A percentile compares a stretch with the other conserved stretches of the same genome.
phyloP scores from a whole-genome alignment of 2,888 invertebrate species.

The Drosophila infuscata region DNA sequence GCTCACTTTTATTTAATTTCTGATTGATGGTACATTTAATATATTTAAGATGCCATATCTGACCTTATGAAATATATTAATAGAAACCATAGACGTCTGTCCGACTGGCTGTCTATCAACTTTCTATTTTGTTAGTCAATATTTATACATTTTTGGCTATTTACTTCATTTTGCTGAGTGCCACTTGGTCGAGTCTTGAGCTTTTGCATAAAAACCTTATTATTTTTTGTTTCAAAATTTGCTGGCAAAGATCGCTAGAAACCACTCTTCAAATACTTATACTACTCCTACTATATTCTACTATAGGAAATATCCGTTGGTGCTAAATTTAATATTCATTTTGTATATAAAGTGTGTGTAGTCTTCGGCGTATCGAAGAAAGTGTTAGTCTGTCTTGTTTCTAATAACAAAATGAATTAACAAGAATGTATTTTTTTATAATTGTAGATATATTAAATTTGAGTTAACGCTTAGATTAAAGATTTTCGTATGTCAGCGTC shows the following conservation, averaged over 20 bases:
- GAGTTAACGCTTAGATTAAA: slow-evolving; percentile 28
- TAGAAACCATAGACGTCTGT: not conserved
- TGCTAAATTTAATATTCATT: not conserved
- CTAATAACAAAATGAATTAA: not conserved
- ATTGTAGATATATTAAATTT: slow-evolving; percentile 43
- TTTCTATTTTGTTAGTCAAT: not conserved
- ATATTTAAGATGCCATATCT: not conserved
- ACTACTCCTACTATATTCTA: not conserved
- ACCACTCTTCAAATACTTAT: not conserved
- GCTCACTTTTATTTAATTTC: not conserved
- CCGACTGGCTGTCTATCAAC: not conserved
- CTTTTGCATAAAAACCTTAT: not conserved
- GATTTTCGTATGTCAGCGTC: slow-evolving; percentile 84
- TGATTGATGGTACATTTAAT: not conserved
- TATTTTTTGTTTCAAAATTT: not conserved
- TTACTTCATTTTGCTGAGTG: not conserved
- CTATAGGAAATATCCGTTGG: not conserved
- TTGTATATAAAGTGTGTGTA: not conserved
- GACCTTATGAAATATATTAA: not conserved
- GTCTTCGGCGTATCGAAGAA: not conserved
- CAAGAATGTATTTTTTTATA: slow-evolving; percentile 21
- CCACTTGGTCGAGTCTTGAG: not conserved
- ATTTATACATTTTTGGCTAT: not conserved
- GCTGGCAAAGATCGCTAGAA: not conserved
- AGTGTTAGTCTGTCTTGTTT: not conserved